Conservation (phyloP, 1,140 invertebrate species). For the Procambarus clarkii region DNA sequence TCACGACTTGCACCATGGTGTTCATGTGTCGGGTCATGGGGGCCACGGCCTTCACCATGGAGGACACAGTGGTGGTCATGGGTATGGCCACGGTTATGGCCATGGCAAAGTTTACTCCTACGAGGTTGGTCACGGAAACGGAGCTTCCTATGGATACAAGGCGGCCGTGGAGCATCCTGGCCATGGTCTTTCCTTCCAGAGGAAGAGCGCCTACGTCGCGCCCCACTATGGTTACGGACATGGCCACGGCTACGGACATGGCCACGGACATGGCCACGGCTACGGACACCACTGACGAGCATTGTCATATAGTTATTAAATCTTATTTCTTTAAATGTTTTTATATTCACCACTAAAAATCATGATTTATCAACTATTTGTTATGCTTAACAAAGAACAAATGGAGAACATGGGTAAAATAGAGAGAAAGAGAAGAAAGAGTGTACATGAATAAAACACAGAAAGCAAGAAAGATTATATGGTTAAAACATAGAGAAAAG, state of each 20-base stretch:
- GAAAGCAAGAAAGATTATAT: background rate
- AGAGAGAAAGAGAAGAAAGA: background rate
- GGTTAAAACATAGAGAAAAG: background rate
- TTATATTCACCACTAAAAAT: background rate
- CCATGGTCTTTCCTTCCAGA: conserved; percentile 23
- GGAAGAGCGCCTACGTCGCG: background rate
- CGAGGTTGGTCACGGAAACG: conserved; percentile 21
- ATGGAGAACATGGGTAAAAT: background rate
- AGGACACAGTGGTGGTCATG: background rate
- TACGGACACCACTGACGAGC: background rate
- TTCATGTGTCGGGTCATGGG: background rate
- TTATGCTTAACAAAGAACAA: background rate
- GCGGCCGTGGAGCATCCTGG: conserved; percentile 30
- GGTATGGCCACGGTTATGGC: conserved; percentile 2
- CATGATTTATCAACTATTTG: no score
- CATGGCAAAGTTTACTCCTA: background rate
- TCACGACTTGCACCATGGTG: background rate
- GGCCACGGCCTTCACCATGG: background rate
- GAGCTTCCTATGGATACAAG: conserved; percentile 1
- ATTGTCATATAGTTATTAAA: background rate
- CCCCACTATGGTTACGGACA: background rate
- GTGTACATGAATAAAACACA: background rate
- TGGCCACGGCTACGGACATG: background rate
- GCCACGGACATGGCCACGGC: no score
- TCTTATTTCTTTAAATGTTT: background rate